These are phyloP conservation scores for Cephus pygmeus DNA, from an alignment of 2,888 invertebrate genomes.

Conservation along the genomic window DNA sequence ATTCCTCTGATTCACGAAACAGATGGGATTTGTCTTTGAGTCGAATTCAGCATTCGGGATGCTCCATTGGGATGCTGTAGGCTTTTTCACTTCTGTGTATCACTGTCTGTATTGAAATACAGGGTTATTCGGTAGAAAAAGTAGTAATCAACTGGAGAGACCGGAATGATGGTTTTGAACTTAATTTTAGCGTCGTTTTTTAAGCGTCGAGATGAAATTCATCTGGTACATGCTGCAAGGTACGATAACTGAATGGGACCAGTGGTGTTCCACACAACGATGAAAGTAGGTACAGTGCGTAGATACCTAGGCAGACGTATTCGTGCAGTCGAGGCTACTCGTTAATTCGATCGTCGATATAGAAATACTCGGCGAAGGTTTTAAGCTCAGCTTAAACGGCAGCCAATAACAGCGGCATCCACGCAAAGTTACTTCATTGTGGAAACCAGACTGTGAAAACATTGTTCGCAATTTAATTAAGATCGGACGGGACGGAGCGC, in stretches of 20 bases:
- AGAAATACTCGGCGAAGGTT: slow-evolving; percentile 6
- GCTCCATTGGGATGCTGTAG: neutral
- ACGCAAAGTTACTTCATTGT: slow-evolving; percentile 16
- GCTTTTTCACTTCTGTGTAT: neutral
- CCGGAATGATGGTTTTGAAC: neutral
- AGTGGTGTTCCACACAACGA: neutral
- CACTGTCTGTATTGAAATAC: neutral
- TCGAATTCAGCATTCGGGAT: neutral
- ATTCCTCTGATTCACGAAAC: slow-evolving; percentile 33
- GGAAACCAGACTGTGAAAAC: slow-evolving; percentile 14
- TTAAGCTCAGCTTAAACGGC: slow-evolving; percentile 3
- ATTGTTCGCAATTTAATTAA: slow-evolving; percentile 25
- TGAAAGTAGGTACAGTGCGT: neutral
- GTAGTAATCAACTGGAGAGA: neutral
- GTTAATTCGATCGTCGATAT: slow-evolving; percentile 11
- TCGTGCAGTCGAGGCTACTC: neutral
- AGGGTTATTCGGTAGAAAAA: too few relatives aligned
- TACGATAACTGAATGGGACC: neutral
- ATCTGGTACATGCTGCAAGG: neutral
- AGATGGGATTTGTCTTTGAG: slow-evolving; percentile 1
- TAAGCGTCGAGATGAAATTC: neutral
- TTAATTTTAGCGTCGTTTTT: neutral
- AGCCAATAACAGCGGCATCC: slow-evolving; percentile 5
- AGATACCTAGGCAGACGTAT: neutral
- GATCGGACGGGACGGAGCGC: slow-evolving; percentile 7